These are phyloP conservation scores for Mionectes macconnelli DNA, from an alignment of 2,113 vertebrate genomes.

Conservation along the genomic window DNA sequence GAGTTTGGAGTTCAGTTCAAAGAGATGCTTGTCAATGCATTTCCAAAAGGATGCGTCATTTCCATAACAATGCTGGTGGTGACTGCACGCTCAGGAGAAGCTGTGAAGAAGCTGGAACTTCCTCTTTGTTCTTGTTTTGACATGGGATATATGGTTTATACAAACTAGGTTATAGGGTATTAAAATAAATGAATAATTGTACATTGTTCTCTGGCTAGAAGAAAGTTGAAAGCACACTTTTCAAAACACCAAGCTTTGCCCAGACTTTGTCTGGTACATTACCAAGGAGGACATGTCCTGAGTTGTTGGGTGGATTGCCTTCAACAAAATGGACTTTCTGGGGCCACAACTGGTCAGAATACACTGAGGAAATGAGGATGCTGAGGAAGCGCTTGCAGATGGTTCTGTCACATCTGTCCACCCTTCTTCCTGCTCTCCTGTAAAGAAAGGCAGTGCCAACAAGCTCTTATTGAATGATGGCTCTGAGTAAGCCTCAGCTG, in stretches of 20 bases:
- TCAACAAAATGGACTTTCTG: background rate
- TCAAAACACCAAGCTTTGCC: background rate
- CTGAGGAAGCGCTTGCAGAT: background rate
- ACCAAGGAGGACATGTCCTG: background rate
- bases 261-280: background rate
- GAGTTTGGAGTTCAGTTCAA: slow-evolving; percentile 38
- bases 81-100: background rate
- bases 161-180: background rate
- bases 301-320: background rate
- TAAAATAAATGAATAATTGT: slow-evolving; percentile 6
- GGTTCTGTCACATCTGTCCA: background rate
- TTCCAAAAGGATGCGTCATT: slow-evolving; percentile 29
- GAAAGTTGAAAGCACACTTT: slow-evolving; percentile 11
- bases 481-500: background rate
- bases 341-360: background rate
- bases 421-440: background rate
- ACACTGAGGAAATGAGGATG: fast-evolving
- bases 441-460: background rate
- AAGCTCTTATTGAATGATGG: background rate
- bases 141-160: background rate
- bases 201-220: background rate
- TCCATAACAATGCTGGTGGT: background rate
- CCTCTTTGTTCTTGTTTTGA: slow-evolving; percentile 34
- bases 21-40: slow-evolving; percentile 19
- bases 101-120: slow-evolving; percentile 19